phyloP scores from a whole-genome alignment of 2,113 vertebrate species.

The Pachyramphus minor region DNA sequence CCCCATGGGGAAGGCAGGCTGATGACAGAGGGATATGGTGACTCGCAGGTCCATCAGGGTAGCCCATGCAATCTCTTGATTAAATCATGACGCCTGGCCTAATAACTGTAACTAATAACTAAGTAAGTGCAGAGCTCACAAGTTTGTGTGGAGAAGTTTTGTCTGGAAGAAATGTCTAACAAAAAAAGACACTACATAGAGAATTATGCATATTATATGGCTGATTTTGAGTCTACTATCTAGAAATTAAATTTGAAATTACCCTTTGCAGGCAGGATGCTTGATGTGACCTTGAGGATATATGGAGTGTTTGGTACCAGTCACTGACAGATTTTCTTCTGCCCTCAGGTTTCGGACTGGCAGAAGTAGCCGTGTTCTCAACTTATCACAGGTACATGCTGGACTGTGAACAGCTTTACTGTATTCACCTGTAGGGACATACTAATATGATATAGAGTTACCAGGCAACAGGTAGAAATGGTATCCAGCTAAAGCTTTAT shows the following conservation, averaged over 20 bases:
- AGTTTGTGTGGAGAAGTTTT: background rate
- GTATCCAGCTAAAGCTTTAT: background rate
- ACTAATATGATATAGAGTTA: background rate
- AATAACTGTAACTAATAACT: background rate
- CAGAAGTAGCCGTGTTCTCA: background rate
- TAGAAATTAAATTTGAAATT: background rate
- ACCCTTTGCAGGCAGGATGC: background rate
- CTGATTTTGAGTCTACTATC: background rate
- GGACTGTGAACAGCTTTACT: background rate
- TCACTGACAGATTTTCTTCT: background rate
- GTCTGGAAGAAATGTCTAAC: background rate
- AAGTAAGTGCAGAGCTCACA: background rate
- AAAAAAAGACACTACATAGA: background rate
- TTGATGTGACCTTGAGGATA: background rate
- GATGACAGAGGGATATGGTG: background rate
- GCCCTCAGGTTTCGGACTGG: background rate
- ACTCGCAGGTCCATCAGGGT: background rate
- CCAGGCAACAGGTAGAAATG: background rate
- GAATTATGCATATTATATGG: background rate
- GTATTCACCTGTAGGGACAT: background rate
- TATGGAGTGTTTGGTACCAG: background rate
- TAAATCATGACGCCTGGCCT: background rate
- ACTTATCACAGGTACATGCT: background rate
- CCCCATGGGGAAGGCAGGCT: background rate
- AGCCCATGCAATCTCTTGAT: accelerated